Base-by-base conservation (phyloP, 2,797 vertebrate genomes). In the Sebastes flavidus region DNA sequence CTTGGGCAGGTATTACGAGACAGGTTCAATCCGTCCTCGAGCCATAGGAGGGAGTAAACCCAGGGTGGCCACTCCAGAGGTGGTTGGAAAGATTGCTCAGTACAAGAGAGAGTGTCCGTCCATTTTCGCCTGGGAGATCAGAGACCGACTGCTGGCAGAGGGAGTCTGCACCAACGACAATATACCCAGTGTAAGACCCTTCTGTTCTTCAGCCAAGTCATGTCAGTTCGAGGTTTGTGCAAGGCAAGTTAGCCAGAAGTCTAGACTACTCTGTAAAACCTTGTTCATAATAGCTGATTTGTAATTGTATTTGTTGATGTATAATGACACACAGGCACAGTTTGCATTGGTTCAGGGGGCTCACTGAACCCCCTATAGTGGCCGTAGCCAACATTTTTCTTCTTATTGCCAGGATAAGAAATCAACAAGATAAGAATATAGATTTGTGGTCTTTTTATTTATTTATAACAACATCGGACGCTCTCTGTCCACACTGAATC, bases 111-210 rank as follows among this genome's bases (percentile, higher is more conserved):
- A 99, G 97, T 99, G 99, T 92, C 99, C 98, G 32, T 99, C 98
- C 88, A 99, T 99, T 93, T 99, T 99, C 85, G 98, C 98, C 91
- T 99, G 99, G 99, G 99, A 99, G 96, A 99, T 99, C 92, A 97
- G 98, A 95, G 99, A 99, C 96, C 96, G 98, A 91, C 96, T 99
- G 94, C 95, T 99, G 84, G 98, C 98, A 73, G 99, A 99, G 93
- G 98, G 97, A 89, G 97, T 97, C 96, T 99, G 98, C 95, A 98
- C 98, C 93, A 99, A 98, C 94, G 99, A 99, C 95, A 99, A 99
- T 88, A 99, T 99, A 95, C 98, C 99, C 80, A 99, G 98, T 94
- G 98, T 99, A 91, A 94, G 92, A 49, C 16, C 32, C 32, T 60
- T 55, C 29, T 56, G 20, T 46, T 86, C 32, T 42, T 81, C 18